Evolutionary conservation across 2,888 invertebrate species (phyloP), one percentile per base, ranked within the genome.

Genomic region (Boloria euphrosyne): DNA sequence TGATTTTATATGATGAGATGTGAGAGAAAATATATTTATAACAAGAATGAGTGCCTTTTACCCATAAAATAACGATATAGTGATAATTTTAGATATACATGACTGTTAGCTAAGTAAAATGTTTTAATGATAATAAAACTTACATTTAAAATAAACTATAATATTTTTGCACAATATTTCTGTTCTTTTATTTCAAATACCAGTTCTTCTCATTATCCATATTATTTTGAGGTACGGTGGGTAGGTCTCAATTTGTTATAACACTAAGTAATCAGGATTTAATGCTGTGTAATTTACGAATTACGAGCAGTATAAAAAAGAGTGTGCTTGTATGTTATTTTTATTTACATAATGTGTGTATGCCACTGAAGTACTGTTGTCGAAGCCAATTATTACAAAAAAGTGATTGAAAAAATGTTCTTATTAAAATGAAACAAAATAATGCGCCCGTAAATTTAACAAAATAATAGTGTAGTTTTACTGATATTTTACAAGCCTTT

Each of bases 31-130:
- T 67, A 66, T 81, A 79, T 83, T 83, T 81, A 76, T 83, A 82
- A 80, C 82, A 81, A 85, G 84, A 78, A 87, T 82, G 86, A 88
- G 91, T 91, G 91, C 91, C 91, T 91, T 90, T 88, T 86, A 86
- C 78, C 77, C 82, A 80, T 78, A 80, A 81, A 80, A 80, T 78
- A 75, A 80, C 70, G 71, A 76, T 73, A 76, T 80, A 80, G 76
- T 70, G 73, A 73, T 81, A 85, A 78, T 80, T 76, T 80, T 84
- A 81, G 83, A 79, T 76, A 78, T 81, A 77, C 79, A 86, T 81
- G 87, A 87, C 86, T 88, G 85, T 87, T 88, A 88, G 88, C 82
- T 81, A 87, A 86, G 84, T 82, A 76, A 83, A 85, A 84, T 81
- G 79, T 81, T 87, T 84, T 86, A 85, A 85, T 86, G 84, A 79